Percentiles rank a stretch among this genome's conserved stretches.
Conservation (phyloP, 2,113 vertebrate genomes). For the Sphyrna mokarran region DNA sequence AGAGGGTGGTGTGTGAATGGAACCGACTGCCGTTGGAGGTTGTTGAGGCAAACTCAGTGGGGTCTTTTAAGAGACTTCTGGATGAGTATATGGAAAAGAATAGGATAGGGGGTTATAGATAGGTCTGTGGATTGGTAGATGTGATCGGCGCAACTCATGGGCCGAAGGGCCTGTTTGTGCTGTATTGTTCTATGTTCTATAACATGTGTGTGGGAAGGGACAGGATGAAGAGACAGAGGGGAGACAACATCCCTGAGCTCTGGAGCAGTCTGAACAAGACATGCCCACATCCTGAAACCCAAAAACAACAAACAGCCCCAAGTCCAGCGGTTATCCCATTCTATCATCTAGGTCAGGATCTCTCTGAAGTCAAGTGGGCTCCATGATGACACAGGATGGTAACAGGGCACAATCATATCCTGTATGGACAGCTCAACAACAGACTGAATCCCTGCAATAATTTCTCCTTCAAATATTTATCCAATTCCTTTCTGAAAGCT, state of each 20-base stretch:
- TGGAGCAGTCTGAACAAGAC: neutral
- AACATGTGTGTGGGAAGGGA: neutral
- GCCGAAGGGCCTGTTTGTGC: too few species aligned
- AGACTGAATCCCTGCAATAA: neutral
- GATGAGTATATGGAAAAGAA: too few species aligned
- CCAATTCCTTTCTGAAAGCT: neutral
- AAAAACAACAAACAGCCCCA: neutral
- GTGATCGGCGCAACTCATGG: too few species aligned
- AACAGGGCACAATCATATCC: neutral
- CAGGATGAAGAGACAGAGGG: conserved; percentile 32
- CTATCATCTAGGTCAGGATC: neutral
- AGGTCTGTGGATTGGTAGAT: too few species aligned
- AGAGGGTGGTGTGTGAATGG: too few species aligned
- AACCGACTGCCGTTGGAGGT: too few species aligned
- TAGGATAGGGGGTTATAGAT: too few species aligned
- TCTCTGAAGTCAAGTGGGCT: neutral
- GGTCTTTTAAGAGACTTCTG: too few species aligned
- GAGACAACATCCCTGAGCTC: neutral
- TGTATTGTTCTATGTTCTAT: too few species aligned
- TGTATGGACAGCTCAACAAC: neutral
- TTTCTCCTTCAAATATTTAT: neutral
- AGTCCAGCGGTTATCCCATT: neutral
- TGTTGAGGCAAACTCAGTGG: too few species aligned
- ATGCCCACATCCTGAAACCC: neutral
- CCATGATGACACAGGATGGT: neutral